phyloP scores from a whole-genome alignment of 2,797 vertebrate species.

The Gymnocypris eckloni region DNA sequence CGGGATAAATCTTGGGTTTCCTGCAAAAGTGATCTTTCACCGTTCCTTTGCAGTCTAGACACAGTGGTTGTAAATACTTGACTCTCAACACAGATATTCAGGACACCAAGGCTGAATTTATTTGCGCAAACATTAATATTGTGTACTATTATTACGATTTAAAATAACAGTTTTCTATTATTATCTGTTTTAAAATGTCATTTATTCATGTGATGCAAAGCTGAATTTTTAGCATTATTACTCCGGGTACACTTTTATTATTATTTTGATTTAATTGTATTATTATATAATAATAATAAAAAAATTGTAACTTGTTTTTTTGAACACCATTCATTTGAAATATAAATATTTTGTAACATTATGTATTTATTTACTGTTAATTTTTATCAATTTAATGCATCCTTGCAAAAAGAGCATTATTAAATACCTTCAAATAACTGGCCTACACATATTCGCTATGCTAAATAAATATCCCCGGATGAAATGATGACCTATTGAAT shows the following conservation, averaged over 20 bases:
- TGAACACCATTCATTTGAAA: neutral
- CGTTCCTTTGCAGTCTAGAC: neutral
- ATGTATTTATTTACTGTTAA: neutral
- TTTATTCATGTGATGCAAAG: neutral
- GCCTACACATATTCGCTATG: neutral
- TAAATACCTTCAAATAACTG: constrained; percentile 3
- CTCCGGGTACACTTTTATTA: neutral
- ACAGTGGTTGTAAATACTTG: neutral
- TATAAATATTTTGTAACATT: neutral
- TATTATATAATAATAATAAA: too few species aligned
- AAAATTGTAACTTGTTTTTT: too few species aligned
- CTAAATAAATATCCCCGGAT: constrained; percentile 11
- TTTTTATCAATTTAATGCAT: neutral
- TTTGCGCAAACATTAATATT: neutral
- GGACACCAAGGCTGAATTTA: neutral
- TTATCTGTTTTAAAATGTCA: neutral
- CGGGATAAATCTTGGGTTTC: constrained; percentile 28
- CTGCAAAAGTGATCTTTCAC: neutral
- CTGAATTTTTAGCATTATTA: neutral
- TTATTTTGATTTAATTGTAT: too few species aligned
- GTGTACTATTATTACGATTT: neutral
- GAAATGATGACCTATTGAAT: constrained; percentile 8
- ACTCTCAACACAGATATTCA: neutral
- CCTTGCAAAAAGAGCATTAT: neutral
- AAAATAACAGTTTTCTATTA: neutral